phyloP scores from a whole-genome alignment of 2,888 invertebrate species.

The Linhomoeus sp. region DNA sequence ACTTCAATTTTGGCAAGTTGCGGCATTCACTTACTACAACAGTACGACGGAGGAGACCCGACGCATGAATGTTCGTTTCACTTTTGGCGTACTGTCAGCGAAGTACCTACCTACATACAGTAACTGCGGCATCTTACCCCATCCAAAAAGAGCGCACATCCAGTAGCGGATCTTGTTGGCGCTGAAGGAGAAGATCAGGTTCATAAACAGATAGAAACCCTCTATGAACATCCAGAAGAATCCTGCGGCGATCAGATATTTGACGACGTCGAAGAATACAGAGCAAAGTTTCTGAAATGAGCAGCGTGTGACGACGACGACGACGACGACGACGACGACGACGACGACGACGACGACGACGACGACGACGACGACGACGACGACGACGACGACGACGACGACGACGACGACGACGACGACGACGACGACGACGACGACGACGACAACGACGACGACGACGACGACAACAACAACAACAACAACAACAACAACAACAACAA shows the following conservation, averaged over 20 bases:
- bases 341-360: not conserved
- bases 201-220: constrained; percentile 29
- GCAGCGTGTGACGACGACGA: no score
- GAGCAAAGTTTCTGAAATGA: constrained; percentile 25
- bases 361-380: not conserved
- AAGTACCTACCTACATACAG: no score
- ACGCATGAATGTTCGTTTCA: no score
- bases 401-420: not conserved
- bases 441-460: not conserved
- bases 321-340: not conserved
- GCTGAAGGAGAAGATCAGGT: constrained; percentile 29
- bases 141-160: constrained; percentile 30
- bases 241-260: constrained; percentile 76
- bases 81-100: no score
- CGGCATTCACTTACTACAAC: no score
- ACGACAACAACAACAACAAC: not conserved
- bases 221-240: constrained; percentile 85
- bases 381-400: not conserved
- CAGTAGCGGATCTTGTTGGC: constrained; percentile 26
- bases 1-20: no score
- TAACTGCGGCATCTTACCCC: constrained; percentile 21
- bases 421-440: not conserved
- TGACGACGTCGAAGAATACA: constrained; percentile 43
- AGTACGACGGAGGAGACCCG: no score
- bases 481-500: not conserved